Base-by-base conservation (phyloP, 1,140 invertebrate genomes). In the Penaeus indicus region DNA sequence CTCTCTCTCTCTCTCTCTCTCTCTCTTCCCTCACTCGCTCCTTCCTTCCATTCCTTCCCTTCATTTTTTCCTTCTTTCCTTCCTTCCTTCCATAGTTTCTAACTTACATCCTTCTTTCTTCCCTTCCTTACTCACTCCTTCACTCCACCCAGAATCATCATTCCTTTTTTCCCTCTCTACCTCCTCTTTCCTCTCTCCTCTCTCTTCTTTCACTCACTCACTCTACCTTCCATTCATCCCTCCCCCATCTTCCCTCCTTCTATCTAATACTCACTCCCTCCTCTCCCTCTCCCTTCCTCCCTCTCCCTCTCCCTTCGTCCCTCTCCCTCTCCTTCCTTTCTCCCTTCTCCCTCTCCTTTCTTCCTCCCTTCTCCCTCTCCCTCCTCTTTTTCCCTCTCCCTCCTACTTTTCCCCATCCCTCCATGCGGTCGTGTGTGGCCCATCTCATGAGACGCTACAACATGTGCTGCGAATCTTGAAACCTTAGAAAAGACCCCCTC, bases 21-120 rank as follows among this genome's bases (percentile, higher is more conserved):
- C n/a, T n/a, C n/a, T n/a, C n/a, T n/a, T n/a, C n/a, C n/a, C n/a
- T n/a, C n/a, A n/a, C n/a, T n/a, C n/a, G n/a, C n/a, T n/a, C n/a
- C n/a, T n/a, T n/a, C 42, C 42, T 10, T 3, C 42, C 42, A 47
- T 47, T 47, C 42, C 10, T 10, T 47, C 42, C 10, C 42, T 47
- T 10, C 10, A 3, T 47, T 47, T 47, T 47, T 10, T 47, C 42
- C 10, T 10, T 47, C 42, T 47, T 10, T 47, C 42, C 10, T 10
- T 47, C 42, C 10, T 10, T 47, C 42, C 10, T 10, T 47, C 10
- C 10, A 47, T 47, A 47, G 3, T 5, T 47, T 5, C 10, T n/a
- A n/a, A n/a, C n/a, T n/a, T n/a, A n/a, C n/a, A 54, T 47, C 63
- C 32, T 85, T 64, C n/a, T 72, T 77, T 77, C 84, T 25, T 78